A percentile compares a stretch with the other conserved stretches of the same genome.
Conservation (phyloP, 2,797 vertebrate species). For the Mormyrus proboscirostris region DNA sequence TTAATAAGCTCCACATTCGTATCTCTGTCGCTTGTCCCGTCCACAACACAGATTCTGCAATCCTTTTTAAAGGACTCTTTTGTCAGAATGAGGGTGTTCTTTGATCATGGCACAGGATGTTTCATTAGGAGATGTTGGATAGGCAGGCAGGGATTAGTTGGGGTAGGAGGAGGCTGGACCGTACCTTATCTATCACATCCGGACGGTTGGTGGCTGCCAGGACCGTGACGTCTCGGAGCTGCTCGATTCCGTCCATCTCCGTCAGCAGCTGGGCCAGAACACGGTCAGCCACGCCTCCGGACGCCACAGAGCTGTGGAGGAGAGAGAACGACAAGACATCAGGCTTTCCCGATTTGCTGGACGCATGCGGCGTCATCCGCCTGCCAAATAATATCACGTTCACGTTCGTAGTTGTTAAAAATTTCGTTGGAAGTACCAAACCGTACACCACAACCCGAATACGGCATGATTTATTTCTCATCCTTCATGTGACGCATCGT, state of each 20-base stretch:
- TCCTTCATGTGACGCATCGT: neutral
- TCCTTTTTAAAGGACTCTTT: slow-evolving; percentile 37
- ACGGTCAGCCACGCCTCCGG: slow-evolving; percentile 78
- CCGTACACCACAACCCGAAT: neutral
- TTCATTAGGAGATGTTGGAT: slow-evolving; percentile 20
- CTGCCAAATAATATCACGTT: neutral
- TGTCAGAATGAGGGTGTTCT: slow-evolving; percentile 12
- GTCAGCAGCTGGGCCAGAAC: slow-evolving; percentile 92
- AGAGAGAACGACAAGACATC: neutral
- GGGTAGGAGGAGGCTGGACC: slow-evolving; percentile 17
- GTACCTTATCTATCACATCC: slow-evolving; percentile 95
- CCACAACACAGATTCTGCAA: slow-evolving; percentile 31
- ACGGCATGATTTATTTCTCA: neutral
- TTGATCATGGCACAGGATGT: slow-evolving; percentile 22
- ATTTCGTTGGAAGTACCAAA: neutral
- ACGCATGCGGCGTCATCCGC: neutral
- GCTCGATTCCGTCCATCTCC: slow-evolving; percentile 95
- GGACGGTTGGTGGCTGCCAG: slow-evolving; percentile 94
- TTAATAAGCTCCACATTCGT: neutral
- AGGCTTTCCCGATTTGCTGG: neutral
- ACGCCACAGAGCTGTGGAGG: slow-evolving; percentile 67
- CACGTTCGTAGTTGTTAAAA: neutral
- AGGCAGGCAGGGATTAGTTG: slow-evolving; percentile 27
- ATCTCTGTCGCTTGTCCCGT: neutral
- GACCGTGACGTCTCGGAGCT: slow-evolving; percentile 82